Evolutionary conservation across 2,888 invertebrate species (phyloP), one percentile per base, ranked within the genome.

Genomic region (Bombyx huttoni): DNA sequence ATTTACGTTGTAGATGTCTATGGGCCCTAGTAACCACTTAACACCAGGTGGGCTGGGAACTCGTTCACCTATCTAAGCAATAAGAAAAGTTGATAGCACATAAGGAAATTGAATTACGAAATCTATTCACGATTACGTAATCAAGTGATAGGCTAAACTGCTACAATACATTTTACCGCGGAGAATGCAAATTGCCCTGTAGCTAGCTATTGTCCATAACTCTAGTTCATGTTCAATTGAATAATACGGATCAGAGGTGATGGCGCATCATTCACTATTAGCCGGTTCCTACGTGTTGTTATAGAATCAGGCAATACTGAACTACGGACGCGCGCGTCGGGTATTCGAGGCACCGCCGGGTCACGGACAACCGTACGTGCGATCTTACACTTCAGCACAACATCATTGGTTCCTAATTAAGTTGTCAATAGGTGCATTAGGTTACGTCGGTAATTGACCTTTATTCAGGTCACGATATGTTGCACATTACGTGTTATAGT

Each of bases 171-270:
- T 10, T 40, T 40, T 40, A 12, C 40, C 8, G 40, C 12, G 8
- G 40, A 40, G 40, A 40, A 40, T 40, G 40, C 40, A 40, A 40
- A 40, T 40, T 40, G 40, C 52, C 52, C 55, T 46, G 47, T 48
- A 5, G 12, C 33, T 48, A 5, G 12, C 33, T 24, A 24, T 24
- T 48, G 12, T 48, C 12, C 12, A 48, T 7, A 40, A 40, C 40
- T 40, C 40, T 40, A 40, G 34, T 47, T 47, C 73, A 71, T 59
- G 62, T 72, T 81, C 82, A 84, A 85, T 84, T 84, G 85, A 81
- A 83, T 83, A 83, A 81, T 71, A 74, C 70, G 65, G 65, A 64
- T 50, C 52, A 52, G 61, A 62, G 63, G 62, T 63, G 75, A 67
- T 73, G 75, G 68, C 68, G 70, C 65, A 63, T 73, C 67, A 60